Evolutionary conservation across 2,797 vertebrate species (phyloP), one percentile per base, ranked within the genome.

Genomic region (Botia kubotai): DNA sequence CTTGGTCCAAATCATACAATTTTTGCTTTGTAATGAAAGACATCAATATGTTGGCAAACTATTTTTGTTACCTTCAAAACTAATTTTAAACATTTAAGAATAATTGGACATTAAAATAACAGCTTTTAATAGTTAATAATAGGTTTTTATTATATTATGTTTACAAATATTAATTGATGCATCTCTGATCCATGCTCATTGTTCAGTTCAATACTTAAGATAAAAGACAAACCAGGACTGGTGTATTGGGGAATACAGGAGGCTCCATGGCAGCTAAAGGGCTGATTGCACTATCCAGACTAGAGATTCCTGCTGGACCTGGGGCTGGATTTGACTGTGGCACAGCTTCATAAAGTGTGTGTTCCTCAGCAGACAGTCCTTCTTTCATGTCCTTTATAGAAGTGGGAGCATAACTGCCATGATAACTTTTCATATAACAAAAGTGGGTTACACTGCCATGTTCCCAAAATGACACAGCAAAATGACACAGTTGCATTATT

Each of bases 221-320:
- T 53, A 19, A 50, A 17, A 62, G 52, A 50, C 52, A 33, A 78
- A 78, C 82, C 82, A 68, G 55, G 17, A 60, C 21, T n/a, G 65
- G 76, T 29, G 67, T 33, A 48, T 67, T 74, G 13, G 82, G 76
- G 13, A 79, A 83, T 14, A 66, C 71, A 46, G 82, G 82, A 52
- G 82, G 76, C 76, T 83, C 82, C 71, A 36, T 75, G n/a, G 82
- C 82, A 52, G 53, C 39, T 63, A 68, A 46, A 69, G 76, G 82
- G 55, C 82, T 83, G 65, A 79, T 29, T 3, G 62, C 63, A 12
- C 66, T 69, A 1, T 17, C 48, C 10, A 17, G 16, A 19, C 72
- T 72, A 36, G 75, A 73, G 19, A 11, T 73, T 16, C 58, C 26
- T 52, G 14, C 63, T 43, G 71, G 75, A n/a, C 6, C 52, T 53